phyloP scores from a whole-genome alignment of 2,797 vertebrate genomes.

The Ceryle rudis region DNA sequence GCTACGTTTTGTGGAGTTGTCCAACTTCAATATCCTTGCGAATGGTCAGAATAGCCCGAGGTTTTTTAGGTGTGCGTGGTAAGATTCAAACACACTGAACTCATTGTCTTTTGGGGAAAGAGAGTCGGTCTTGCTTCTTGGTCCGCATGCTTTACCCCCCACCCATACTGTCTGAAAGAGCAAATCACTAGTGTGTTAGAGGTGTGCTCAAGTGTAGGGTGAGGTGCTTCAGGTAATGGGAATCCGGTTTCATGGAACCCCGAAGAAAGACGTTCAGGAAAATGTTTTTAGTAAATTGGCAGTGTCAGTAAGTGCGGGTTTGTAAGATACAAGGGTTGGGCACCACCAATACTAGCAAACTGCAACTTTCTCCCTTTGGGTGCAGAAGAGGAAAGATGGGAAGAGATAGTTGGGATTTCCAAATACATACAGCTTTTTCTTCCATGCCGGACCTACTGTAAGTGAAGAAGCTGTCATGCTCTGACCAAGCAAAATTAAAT shows the following conservation, averaged over 20 bases:
- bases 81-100: rapidly evolving
- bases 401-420: background rate
- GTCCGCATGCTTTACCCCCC: background rate
- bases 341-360: background rate
- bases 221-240: rapidly evolving
- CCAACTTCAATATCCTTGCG: rapidly evolving
- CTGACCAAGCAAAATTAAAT: background rate
- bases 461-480: background rate
- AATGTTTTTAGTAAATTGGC: background rate
- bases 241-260: background rate
- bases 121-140: background rate
- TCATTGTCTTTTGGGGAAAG: background rate
- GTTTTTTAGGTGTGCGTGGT: background rate
- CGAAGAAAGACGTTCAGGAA: background rate
- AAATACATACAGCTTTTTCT: background rate
- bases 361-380: background rate
- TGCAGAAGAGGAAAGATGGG: background rate
- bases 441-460: rapidly evolving
- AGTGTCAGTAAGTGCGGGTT: rapidly evolving
- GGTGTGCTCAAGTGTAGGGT: rapidly evolving
- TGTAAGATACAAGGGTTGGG: rapidly evolving
- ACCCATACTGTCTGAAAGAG: rapidly evolving
- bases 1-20: background rate
- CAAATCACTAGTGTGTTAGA: rapidly evolving
- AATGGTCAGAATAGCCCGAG: background rate